A percentile compares a stretch with the other conserved stretches of the same genome.
phyloP scores from a whole-genome alignment of 1,140 invertebrate genomes.

The Marisa cornuarietis region DNA sequence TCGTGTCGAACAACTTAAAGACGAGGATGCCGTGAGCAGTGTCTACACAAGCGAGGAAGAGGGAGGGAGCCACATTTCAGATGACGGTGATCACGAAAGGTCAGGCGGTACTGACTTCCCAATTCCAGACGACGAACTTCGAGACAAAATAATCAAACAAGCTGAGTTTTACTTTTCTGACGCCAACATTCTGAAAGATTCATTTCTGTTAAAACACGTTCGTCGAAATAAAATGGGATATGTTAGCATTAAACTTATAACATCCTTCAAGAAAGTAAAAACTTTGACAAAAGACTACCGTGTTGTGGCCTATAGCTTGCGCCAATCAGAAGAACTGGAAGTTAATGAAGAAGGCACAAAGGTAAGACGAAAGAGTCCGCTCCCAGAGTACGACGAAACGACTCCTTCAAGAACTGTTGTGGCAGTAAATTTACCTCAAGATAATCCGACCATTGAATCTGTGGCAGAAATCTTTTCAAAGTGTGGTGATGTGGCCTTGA shows the following conservation, averaged over 20 bases:
- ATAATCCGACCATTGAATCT: slow-evolving; percentile 84
- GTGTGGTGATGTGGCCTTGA: slow-evolving; percentile 88
- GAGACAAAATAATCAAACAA: slow-evolving; percentile 60
- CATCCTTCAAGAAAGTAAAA: slow-evolving; percentile 82
- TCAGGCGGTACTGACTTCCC: slow-evolving; percentile 48
- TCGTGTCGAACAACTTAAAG: slow-evolving; percentile 55
- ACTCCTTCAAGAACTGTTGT: slow-evolving; percentile 88
- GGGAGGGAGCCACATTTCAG: slow-evolving; percentile 41
- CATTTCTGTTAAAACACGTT: slow-evolving; percentile 93
- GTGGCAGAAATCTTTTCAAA: slow-evolving; percentile 87
- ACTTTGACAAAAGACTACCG: slow-evolving; percentile 89
- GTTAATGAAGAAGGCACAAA: slow-evolving; percentile 92
- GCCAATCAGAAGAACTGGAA: slow-evolving; percentile 81
- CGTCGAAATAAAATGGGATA: slow-evolving; percentile 93
- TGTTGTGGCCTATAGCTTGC: slow-evolving; percentile 84
- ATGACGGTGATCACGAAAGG: slow-evolving; percentile 48
- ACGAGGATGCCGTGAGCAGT: slow-evolving; percentile 41
- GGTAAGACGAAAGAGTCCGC: slow-evolving; percentile 82
- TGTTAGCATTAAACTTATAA: slow-evolving; percentile 92
- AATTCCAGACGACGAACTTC: slow-evolving; percentile 57
- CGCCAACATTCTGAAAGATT: slow-evolving; percentile 92
- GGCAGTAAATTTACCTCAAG: slow-evolving; percentile 84
- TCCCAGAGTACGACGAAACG: slow-evolving; percentile 90
- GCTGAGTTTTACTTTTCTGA: slow-evolving; percentile 89
- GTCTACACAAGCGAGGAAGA: slow-evolving; percentile 58